These are phyloP conservation scores for Ormyrus thymus DNA, from an alignment of 2,888 invertebrate genomes.

Conservation along the genomic window DNA sequence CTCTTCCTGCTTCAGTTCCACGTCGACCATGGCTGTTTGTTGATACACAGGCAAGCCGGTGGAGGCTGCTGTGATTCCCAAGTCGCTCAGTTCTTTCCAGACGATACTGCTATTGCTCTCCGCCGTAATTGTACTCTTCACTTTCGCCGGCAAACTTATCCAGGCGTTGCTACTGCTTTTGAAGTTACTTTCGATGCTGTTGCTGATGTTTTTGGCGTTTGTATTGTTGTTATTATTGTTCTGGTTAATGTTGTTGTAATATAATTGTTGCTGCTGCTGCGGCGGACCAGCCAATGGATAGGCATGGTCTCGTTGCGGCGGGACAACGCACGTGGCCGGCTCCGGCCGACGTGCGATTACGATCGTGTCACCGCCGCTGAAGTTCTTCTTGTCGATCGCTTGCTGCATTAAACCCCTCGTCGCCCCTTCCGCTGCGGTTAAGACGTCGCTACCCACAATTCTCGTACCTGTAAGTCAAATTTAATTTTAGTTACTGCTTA, in stretches of 20 bases:
- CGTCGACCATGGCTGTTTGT: background rate
- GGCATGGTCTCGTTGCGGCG: constrained; percentile 39
- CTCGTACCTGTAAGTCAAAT: constrained; percentile 63
- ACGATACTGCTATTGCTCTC: constrained; percentile 46
- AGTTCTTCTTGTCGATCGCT: constrained; percentile 55
- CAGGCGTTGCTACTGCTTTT: constrained; percentile 49
- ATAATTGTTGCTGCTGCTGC: constrained; percentile 28
- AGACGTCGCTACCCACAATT: constrained; percentile 67
- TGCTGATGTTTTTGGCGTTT: constrained; percentile 29
- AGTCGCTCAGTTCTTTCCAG: constrained; percentile 57
- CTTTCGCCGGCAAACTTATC: constrained; percentile 38
- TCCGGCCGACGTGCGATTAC: constrained; percentile 19
- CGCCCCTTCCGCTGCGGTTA: constrained; percentile 63
- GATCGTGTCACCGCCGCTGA: constrained; percentile 32
- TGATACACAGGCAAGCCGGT: constrained; percentile 34
- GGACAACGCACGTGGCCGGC: constrained; percentile 28
- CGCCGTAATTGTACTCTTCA: background rate
- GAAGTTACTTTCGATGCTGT: constrained; percentile 21
- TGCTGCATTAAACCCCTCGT: constrained; percentile 57
- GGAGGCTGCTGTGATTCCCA: constrained; percentile 55
- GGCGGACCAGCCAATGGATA: constrained; percentile 31
- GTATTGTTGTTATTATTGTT: constrained; percentile 27
- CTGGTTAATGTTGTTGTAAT: constrained; percentile 15
- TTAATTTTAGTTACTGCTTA: background rate
- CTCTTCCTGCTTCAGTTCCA: background rate